Evolutionary conservation across 2,888 invertebrate species (phyloP).

Genomic region (Tiliacea aurago): DNA sequence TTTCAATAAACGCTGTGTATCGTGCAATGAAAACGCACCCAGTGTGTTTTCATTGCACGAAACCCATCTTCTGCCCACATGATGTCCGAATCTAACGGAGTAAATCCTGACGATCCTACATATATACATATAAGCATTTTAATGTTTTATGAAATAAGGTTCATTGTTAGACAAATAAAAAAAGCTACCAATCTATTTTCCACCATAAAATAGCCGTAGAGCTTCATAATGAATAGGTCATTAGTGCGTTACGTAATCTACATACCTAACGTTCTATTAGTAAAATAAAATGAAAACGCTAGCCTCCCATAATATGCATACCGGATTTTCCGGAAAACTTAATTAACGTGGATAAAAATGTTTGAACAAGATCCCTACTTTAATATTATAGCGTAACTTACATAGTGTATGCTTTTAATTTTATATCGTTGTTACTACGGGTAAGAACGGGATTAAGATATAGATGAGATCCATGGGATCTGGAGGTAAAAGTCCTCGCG

Average conservation of each 20-base stretch:
- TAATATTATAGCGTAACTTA: slow-evolving; percentile 6
- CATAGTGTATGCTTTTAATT: background rate
- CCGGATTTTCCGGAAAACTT: slow-evolving; percentile 44
- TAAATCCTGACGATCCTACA: too few relatives aligned
- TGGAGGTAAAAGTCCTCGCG: too few relatives aligned
- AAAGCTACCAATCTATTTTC: background rate
- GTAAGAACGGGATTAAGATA: background rate
- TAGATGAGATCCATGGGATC: too few relatives aligned
- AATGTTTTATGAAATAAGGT: too few relatives aligned
- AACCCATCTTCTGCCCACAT: too few relatives aligned
- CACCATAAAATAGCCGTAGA: background rate
- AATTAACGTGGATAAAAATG: slow-evolving; percentile 44
- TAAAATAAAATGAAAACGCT: slow-evolving; percentile 26
- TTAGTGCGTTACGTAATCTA: slow-evolving; percentile 33
- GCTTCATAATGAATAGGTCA: slow-evolving; percentile 33
- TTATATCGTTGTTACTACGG: background rate
- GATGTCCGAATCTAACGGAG: too few relatives aligned
- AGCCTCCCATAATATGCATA: slow-evolving; percentile 27
- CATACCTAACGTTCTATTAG: slow-evolving; percentile 16
- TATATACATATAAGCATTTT: too few relatives aligned
- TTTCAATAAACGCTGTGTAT: too few relatives aligned
- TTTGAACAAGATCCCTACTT: slow-evolving; percentile 29
- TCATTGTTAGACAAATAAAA: too few relatives aligned
- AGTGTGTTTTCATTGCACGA: too few relatives aligned
- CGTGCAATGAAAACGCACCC: too few relatives aligned